Evolutionary conservation across 92 coral and sea anemone genomes (phyloP).

Genomic region (Montipora capitata): DNA sequence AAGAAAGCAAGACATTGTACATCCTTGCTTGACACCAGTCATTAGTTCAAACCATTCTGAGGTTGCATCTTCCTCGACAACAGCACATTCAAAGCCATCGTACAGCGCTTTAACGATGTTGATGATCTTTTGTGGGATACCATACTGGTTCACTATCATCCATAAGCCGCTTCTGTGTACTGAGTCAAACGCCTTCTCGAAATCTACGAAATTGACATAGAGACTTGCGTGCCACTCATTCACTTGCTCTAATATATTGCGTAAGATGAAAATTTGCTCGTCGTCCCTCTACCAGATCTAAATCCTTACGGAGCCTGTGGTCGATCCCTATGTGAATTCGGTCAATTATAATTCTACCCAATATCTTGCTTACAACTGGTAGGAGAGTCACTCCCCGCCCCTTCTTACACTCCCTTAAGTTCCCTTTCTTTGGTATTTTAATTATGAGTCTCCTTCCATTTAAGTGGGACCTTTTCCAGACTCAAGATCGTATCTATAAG

Average conservation of each 20-base stretch:
- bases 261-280: conserved; percentile 35
- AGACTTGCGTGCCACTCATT: conserved; percentile 59
- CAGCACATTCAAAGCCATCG: conserved; percentile 3
- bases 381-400: conserved; percentile 48
- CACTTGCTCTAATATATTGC: conserved; percentile 56
- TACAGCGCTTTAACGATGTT: conserved; percentile 30
- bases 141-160: conserved; percentile 41
- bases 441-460: conserved; percentile 42
- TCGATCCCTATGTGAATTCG: conserved; percentile 32
- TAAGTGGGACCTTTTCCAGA: conserved; percentile 28
- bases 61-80: background rate
- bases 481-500: conserved; percentile 21
- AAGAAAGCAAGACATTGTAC: conserved; percentile 36
- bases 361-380: conserved; percentile 51
- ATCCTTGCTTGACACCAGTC: conserved; percentile 48
- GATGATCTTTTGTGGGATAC: conserved; percentile 53
- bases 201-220: conserved; percentile 46
- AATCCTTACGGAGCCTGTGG: conserved; percentile 8
- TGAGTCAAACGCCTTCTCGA: conserved; percentile 67
- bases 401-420: conserved; percentile 62
- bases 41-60: conserved; percentile 20
- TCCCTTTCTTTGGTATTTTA: conserved; percentile 49
- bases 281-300: conserved; percentile 47
- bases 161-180: conserved; percentile 36
- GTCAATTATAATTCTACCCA: conserved; percentile 51